phyloP scores from a whole-genome alignment of 2,888 invertebrate genomes.

The Leptothorax acervorum region DNA sequence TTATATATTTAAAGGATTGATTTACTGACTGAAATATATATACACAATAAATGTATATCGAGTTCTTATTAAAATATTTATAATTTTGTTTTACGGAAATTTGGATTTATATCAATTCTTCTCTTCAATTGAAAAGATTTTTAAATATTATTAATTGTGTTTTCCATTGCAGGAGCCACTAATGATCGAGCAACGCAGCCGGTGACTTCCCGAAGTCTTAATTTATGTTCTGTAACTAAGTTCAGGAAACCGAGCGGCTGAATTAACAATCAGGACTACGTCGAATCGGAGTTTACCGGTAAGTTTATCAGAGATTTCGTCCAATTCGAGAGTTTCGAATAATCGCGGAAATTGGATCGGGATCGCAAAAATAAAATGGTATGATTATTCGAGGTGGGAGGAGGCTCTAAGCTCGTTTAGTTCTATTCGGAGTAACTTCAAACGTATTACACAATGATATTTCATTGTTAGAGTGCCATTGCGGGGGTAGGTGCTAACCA shows the following conservation, averaged over 20 bases:
- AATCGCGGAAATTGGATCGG: constrained; percentile 12
- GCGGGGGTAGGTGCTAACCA: constrained; percentile 63
- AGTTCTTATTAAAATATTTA: neutral
- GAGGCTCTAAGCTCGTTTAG: constrained; percentile 58
- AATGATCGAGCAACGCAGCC: constrained; percentile 22
- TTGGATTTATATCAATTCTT: neutral
- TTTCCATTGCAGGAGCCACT: constrained; percentile 17
- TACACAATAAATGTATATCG: no score
- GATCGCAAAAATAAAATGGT: constrained; percentile 10
- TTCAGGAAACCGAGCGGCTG: constrained; percentile 23
- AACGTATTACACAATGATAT: constrained; percentile 65
- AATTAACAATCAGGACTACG: constrained; percentile 44
- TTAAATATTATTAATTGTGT: neutral
- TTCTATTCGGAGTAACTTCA: constrained; percentile 53
- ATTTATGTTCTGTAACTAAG: constrained; percentile 50
- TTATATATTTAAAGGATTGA: neutral
- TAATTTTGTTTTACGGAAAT: neutral
- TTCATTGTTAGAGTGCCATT: constrained; percentile 72
- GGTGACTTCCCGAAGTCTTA: constrained; percentile 27
- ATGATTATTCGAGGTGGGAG: constrained; percentile 46
- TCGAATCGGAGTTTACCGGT: constrained; percentile 37
- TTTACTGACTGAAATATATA: neutral
- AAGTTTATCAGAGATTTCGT: constrained; percentile 37
- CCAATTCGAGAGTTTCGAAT: constrained; percentile 29
- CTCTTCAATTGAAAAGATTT: neutral